Conservation (phyloP, 2,888 invertebrate species). For the Amblyteles armatorius region DNA sequence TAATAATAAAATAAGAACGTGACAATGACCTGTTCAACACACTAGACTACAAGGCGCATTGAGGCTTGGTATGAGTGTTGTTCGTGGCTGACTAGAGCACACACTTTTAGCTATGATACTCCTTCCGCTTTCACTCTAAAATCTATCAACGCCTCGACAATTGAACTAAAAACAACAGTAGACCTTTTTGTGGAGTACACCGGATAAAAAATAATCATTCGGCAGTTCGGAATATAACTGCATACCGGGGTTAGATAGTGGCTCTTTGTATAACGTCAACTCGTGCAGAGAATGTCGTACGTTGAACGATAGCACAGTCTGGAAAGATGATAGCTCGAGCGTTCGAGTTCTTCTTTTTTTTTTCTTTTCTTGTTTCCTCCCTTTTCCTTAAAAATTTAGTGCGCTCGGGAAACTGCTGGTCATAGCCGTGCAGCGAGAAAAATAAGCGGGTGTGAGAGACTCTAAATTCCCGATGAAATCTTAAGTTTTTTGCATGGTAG, state of each 20-base stretch:
- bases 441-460: slow-evolving; percentile 49
- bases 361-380: background rate
- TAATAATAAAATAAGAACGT: slow-evolving; percentile 22
- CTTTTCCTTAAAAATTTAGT: slow-evolving; percentile 23
- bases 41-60: slow-evolving; percentile 81
- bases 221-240: background rate
- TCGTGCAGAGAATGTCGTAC: slow-evolving; percentile 14
- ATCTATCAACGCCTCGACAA: slow-evolving; percentile 53
- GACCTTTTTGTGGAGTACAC: slow-evolving; percentile 1
- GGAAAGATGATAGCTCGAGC: slow-evolving; percentile 24
- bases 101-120: slow-evolving; percentile 74
- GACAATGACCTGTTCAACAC: slow-evolving; percentile 45
- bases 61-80: slow-evolving; percentile 77
- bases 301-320: slow-evolving; percentile 33
- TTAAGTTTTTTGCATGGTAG: slow-evolving; percentile 45
- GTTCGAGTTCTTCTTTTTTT: slow-evolving; percentile 8
- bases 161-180: slow-evolving; percentile 44
- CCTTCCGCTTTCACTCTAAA: slow-evolving; percentile 47
- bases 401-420: slow-evolving; percentile 34
- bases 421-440: slow-evolving; percentile 58
- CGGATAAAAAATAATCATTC: slow-evolving; percentile 21
- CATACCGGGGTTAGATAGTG: background rate
- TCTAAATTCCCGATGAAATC: slow-evolving; percentile 21
- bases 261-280: slow-evolving; percentile 2
- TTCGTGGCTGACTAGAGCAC: slow-evolving; percentile 82